Conservation (phyloP, 2,113 vertebrate genomes). For the Fukomys damarensis region DNA sequence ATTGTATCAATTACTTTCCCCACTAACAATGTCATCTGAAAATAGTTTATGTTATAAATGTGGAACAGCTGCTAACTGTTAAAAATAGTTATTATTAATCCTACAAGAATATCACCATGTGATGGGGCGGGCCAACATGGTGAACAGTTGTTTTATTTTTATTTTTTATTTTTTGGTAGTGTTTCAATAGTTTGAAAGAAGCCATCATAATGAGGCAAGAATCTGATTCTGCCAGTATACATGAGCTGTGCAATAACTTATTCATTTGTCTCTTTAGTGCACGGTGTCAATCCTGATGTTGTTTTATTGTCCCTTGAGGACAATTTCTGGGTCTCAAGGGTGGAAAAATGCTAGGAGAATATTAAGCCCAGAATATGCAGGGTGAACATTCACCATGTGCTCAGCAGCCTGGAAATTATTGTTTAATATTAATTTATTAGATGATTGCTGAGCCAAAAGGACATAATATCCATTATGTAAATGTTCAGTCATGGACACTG, state of each 20-base stretch:
- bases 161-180: not conserved
- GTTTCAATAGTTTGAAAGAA: conserved; percentile 56
- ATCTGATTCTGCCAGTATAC: conserved; percentile 1
- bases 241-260: conserved; percentile 36
- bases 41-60: conserved; percentile 22
- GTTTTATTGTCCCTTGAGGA: conserved; percentile 69
- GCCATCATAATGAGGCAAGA: conserved; percentile 11
- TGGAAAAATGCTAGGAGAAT: conserved; percentile 74
- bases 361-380: conserved; percentile 79
- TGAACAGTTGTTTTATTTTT: not conserved
- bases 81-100: conserved; percentile 44
- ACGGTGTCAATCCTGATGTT: conserved; percentile 50
- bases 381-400: conserved; percentile 68
- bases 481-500: conserved; percentile 82
- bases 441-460: conserved; percentile 82
- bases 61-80: not conserved
- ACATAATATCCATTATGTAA: conserved; percentile 87
- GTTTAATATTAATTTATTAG: conserved; percentile 85
- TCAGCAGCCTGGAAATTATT: conserved; percentile 80
- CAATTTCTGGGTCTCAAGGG: conserved; percentile 70
- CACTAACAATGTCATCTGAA: not conserved
- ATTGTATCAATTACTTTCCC: not conserved
- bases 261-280: conserved; percentile 44
- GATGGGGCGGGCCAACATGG: too few relatives aligned
- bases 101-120: not conserved